Evolutionary conservation across 1,140 invertebrate species (phyloP).

Genomic region (Camponotus floridanus): DNA sequence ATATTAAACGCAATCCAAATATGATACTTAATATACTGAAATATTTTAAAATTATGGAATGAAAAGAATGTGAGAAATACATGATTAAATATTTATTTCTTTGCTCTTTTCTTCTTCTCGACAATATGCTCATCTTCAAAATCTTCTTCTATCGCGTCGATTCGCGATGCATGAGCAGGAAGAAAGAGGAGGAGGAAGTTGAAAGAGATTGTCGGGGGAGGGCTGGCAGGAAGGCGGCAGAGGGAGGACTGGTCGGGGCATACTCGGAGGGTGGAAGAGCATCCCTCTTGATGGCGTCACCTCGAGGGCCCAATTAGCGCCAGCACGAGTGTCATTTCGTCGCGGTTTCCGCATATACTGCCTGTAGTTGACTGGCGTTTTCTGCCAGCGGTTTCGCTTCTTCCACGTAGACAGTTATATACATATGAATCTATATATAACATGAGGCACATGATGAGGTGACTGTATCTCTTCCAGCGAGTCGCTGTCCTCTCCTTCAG

Average conservation of each 20-base stretch:
- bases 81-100: background rate
- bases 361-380: constrained; percentile 83
- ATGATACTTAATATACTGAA: background rate
- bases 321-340: constrained; percentile 85
- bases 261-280: constrained; percentile 75
- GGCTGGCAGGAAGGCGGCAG: constrained; percentile 45
- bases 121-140: constrained; percentile 2
- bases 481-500: background rate
- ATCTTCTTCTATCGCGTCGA: constrained; percentile 27
- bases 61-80: background rate
- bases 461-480: constrained; percentile 15
- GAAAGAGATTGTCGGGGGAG: constrained; percentile 28
- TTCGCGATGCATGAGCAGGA: background rate
- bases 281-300: constrained; percentile 81
- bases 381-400: constrained; percentile 77
- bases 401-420: constrained; percentile 65
- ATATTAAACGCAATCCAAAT: background rate
- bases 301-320: constrained; percentile 86
- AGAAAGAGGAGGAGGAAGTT: constrained; percentile 21
- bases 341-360: constrained; percentile 83
- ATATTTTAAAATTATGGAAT: background rate
- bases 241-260: constrained; percentile 47
- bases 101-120: background rate
- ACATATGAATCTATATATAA: constrained; percentile 43
- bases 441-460: constrained; percentile 62